Percentiles rank a stretch among this genome's conserved stretches.
Evolutionary conservation across 2,888 invertebrate genomes (phyloP).

Genomic region (Mesopsocus fuscifrons): DNA sequence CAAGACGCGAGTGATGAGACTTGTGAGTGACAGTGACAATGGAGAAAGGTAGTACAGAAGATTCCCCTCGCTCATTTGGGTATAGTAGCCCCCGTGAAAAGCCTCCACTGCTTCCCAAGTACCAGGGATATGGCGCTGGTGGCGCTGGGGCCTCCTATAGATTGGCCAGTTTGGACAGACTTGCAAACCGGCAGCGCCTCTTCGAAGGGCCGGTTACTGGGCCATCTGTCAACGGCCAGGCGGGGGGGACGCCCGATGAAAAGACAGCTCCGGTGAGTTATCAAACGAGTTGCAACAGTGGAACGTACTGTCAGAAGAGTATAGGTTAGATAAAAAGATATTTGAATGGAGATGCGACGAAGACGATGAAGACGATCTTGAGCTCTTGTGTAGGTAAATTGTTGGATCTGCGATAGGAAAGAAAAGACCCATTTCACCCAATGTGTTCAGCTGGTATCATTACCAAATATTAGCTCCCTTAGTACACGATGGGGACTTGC

Average conservation of each 20-base stretch:
- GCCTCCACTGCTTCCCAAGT: slow-evolving; percentile 60
- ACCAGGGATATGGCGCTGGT: slow-evolving; percentile 57
- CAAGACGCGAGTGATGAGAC: too few species aligned
- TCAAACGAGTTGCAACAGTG: too few species aligned
- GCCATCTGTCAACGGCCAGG: slow-evolving; percentile 20
- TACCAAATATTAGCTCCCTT: too few species aligned
- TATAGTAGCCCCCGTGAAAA: slow-evolving; percentile 1
- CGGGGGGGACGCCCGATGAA: background rate
- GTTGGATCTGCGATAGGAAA: too few species aligned
- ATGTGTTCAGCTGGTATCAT: too few species aligned
- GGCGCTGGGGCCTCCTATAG: slow-evolving; percentile 47
- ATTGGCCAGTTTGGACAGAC: slow-evolving; percentile 60
- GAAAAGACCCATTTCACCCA: too few species aligned
- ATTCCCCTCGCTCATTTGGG: background rate
- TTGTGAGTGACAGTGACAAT: background rate
- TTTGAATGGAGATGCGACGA: too few species aligned
- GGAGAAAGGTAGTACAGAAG: background rate
- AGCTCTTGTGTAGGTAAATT: too few species aligned
- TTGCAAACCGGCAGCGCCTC: slow-evolving; percentile 63
- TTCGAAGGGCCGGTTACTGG: slow-evolving; percentile 39
- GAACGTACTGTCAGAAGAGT: too few species aligned
- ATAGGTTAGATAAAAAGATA: too few species aligned
- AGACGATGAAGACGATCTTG: too few species aligned
- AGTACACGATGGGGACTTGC: too few species aligned
- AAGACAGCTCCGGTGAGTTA: slow-evolving; percentile 5